These are phyloP conservation scores for Daphoenositta chrysoptera DNA, from an alignment of 2,113 vertebrate genomes.

Conservation along the genomic window DNA sequence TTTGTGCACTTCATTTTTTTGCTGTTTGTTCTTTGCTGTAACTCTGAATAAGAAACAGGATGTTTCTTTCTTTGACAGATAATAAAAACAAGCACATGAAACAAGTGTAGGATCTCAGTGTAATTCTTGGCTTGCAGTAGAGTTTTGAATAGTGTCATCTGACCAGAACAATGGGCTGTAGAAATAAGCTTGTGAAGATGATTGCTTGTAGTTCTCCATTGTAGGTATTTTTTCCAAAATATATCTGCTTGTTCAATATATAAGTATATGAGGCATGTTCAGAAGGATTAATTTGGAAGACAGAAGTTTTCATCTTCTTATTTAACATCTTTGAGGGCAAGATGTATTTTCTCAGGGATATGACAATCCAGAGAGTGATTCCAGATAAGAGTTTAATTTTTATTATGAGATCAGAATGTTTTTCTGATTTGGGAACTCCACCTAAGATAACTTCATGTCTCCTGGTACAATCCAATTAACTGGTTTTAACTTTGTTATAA, in stretches of 20 bases:
- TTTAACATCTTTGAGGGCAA: background rate
- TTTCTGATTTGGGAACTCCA: background rate
- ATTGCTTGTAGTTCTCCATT: background rate
- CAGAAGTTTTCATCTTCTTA: background rate
- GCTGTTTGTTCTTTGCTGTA: background rate
- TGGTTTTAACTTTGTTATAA: background rate
- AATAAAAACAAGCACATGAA: background rate
- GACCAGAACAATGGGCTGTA: background rate
- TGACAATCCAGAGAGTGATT: too few species aligned
- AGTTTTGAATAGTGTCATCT: background rate
- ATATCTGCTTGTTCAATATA: background rate
- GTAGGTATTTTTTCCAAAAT: background rate
- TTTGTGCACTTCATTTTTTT: background rate
- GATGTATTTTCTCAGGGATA: background rate
- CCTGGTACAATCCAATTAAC: background rate
- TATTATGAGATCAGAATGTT: background rate
- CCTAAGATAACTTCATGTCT: background rate
- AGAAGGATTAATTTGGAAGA: background rate
- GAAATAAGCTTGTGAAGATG: background rate
- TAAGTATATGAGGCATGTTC: background rate
- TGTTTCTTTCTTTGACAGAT: background rate
- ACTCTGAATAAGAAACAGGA: background rate
- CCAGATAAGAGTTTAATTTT: background rate
- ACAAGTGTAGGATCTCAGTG: background rate
- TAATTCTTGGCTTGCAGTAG: background rate